These are phyloP conservation scores for Ctenoplectra terminalis DNA, from an alignment of 1,140 invertebrate species.

Conservation along the genomic window DNA sequence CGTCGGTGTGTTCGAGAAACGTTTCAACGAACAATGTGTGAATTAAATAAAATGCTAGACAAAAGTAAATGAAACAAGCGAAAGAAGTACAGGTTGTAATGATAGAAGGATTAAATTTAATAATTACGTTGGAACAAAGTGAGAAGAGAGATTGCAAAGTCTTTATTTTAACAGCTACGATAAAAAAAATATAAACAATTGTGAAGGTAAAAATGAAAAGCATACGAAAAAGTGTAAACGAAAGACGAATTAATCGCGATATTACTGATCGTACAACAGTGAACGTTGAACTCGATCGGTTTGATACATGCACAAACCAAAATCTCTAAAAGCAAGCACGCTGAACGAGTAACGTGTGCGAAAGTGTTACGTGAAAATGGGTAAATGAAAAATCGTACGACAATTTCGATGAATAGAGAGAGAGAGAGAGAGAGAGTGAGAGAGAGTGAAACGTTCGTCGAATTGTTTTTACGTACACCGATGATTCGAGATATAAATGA, in stretches of 20 bases:
- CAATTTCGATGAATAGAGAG: not conserved
- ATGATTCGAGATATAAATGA: slow-evolving; percentile 18
- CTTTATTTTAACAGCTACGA: no score
- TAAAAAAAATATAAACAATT: no score
- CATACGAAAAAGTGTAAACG: not conserved
- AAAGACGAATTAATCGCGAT: not conserved
- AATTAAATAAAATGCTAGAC: not conserved
- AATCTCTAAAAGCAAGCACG: not conserved
- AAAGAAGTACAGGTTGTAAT: not conserved
- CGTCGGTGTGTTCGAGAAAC: slow-evolving; percentile 42
- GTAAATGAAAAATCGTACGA: not conserved
- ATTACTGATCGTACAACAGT: not conserved
- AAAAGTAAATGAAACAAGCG: not conserved
- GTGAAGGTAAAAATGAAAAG: not conserved
- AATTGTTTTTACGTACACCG: slow-evolving; percentile 28
- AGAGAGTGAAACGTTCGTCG: slow-evolving; percentile 43
- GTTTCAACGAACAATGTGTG: slow-evolving; percentile 46
- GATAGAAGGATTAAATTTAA: no score
- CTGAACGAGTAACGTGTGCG: not conserved
- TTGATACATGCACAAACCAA: slow-evolving; percentile 44
- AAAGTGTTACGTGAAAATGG: not conserved
- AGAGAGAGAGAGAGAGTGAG: not conserved
- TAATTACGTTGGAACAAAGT: no score
- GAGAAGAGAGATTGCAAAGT: no score
- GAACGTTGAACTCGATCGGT: not conserved